Conservation (phyloP, 2,888 invertebrate species). For the Eupsilia transversa region DNA sequence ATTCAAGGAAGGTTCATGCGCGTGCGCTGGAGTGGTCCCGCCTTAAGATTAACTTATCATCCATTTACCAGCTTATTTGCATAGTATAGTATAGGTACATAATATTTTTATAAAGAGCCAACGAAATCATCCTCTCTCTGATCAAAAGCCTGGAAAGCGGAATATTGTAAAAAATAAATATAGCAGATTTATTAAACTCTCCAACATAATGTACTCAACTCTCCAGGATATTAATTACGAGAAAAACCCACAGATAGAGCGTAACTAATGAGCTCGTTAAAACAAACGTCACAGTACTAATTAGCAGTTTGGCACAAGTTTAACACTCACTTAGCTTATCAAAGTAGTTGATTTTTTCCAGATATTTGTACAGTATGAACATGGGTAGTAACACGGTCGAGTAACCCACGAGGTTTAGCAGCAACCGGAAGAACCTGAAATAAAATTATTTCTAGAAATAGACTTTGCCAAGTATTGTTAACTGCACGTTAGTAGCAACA, state of each 20-base stretch:
- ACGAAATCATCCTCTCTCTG: neutral
- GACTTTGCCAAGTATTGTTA: neutral
- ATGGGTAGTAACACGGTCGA: conserved; percentile 97
- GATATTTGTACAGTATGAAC: conserved; percentile 95
- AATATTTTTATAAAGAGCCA: too few relatives aligned
- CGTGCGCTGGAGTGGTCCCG: too few relatives aligned
- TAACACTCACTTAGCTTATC: conserved; percentile 93
- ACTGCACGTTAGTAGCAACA: neutral
- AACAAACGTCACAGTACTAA: conserved; percentile 6
- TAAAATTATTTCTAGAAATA: neutral
- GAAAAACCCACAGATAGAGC: conserved; percentile 19
- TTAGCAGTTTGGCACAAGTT: conserved; percentile 10
- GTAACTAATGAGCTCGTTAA: conserved; percentile 41
- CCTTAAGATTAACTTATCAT: neutral
- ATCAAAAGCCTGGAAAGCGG: neutral
- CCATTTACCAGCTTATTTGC: too few relatives aligned
- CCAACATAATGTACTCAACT: neutral
- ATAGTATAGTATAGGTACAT: too few relatives aligned
- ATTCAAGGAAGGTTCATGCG: too few relatives aligned
- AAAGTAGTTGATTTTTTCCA: conserved; percentile 94
- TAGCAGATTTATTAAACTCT: neutral
- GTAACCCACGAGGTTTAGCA: conserved; percentile 96
- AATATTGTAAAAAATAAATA: neutral
- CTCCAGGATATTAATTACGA: neutral
- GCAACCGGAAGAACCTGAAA: conserved; percentile 93